These are phyloP conservation scores for Pseudoatta argentina DNA, from an alignment of 1,140 invertebrate genomes.

Conservation along the genomic window DNA sequence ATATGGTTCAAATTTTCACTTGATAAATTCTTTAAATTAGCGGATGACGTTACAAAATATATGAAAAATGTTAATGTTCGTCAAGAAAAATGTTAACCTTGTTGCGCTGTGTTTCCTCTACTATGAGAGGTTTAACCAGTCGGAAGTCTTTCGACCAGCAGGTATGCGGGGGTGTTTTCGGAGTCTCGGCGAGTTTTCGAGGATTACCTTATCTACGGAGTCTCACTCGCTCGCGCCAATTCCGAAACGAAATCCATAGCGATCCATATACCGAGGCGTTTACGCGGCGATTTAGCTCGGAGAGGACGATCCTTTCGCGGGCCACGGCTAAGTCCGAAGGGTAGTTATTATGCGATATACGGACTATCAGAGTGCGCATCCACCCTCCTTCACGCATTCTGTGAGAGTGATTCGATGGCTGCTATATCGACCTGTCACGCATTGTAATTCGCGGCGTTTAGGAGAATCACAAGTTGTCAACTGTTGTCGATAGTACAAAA, in stretches of 20 bases:
- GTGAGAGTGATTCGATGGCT: constrained; percentile 24
- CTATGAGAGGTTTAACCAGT: constrained; percentile 71
- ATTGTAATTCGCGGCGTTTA: constrained; percentile 67
- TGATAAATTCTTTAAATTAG: neutral
- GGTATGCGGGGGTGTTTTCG: constrained; percentile 56
- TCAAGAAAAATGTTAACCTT: constrained; percentile 7
- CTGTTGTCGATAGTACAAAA: neutral
- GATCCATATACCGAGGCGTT: constrained; percentile 75
- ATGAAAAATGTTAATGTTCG: neutral
- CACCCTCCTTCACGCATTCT: constrained; percentile 13
- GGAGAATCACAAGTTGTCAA: constrained; percentile 25
- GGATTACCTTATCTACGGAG: constrained; percentile 86
- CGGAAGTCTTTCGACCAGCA: constrained; percentile 37
- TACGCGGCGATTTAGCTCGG: constrained; percentile 78
- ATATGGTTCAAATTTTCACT: neutral
- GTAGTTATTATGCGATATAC: constrained; percentile 68
- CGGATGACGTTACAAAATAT: too few relatives aligned
- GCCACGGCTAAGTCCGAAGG: constrained; percentile 67
- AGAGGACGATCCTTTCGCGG: constrained; percentile 60
- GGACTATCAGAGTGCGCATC: constrained; percentile 48
- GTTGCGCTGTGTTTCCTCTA: neutral
- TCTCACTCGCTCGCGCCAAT: constrained; percentile 81
- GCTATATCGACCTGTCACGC: constrained; percentile 34
- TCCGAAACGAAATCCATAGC: constrained; percentile 77
- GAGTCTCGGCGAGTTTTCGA: constrained; percentile 79